Base-by-base conservation (phyloP, 2,113 vertebrate genomes). In the Chauna torquata region DNA sequence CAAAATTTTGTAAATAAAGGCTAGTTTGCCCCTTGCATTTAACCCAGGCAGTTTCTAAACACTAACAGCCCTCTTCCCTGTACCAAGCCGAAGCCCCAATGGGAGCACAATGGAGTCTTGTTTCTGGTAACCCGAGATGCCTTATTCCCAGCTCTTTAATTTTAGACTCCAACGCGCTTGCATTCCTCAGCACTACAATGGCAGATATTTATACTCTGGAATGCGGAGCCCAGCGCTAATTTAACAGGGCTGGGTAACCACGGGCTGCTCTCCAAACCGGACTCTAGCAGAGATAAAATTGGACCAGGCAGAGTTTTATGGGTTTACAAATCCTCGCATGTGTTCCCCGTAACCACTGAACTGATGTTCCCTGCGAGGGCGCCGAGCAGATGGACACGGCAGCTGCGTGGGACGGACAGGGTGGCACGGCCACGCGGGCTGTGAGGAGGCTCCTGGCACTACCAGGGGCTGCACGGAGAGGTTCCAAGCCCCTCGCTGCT, bases 121-220 rank as follows among this genome's bases (percentile, higher is more conserved):
- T 98, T 98, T 96, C 97, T 97, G 94, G 97, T 98, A 98, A 98
- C 96, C 95, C 64, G 97, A 98, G 97, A 75, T 91, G 96, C 96
- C 92, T 91, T 42, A 42, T 40, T 62, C 94, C 92, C 93, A 7
- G 94, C 96, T 85, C 97, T 97, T 98, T 97, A 97, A 98, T 98
- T 98, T 97, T 97, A 96, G 97, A 62, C 96, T 92, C 96, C 96
- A 94, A 68, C 90, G 88, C 88, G 52, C 96, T 95, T 47, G 80
- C 97, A 98, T 98, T 98, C 97, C 97, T 98, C 88, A 96, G 97
- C 90, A 32, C 96, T 57, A 97, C 97, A 98, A 97, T 96, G 97
- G 96, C 95, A 95, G 97, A 98, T 97, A 97, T 98, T 98, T 97
- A 97, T 96, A 95, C 97, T 42, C 79, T 96, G 97, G 97, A 98